Percentiles rank a stretch among this genome's conserved stretches.
phyloP scores from a whole-genome alignment of 2,888 invertebrate species.

The Chrysotoxum bicinctum region DNA sequence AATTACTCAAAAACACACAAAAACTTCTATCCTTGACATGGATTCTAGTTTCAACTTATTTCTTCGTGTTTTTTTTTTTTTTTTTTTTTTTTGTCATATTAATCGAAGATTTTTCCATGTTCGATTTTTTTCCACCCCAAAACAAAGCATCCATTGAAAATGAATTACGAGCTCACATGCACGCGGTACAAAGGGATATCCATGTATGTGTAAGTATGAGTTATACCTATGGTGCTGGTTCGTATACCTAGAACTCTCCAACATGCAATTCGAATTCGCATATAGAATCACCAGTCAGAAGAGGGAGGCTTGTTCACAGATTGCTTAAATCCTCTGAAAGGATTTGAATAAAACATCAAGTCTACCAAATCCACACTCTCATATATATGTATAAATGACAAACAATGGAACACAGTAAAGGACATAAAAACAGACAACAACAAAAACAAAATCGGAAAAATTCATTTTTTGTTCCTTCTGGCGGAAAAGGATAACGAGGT shows the following conservation, averaged over 20 bases:
- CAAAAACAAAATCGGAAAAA: slow-evolving; percentile 23
- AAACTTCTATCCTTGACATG: slow-evolving; percentile 54
- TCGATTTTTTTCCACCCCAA: not conserved
- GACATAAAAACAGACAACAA: slow-evolving; percentile 20
- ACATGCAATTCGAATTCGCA: slow-evolving; percentile 1
- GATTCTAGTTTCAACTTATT: slow-evolving; percentile 2
- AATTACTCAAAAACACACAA: slow-evolving; percentile 29
- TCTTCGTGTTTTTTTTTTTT: no score
- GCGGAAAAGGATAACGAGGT: slow-evolving; percentile 34
- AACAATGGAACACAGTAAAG: slow-evolving; percentile 9
- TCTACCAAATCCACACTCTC: slow-evolving; percentile 25
- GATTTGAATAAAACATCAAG: slow-evolving; percentile 62
- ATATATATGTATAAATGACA: not conserved
- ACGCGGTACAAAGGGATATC: not conserved
- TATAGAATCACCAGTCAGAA: slow-evolving; percentile 2
- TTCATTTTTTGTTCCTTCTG: slow-evolving; percentile 2
- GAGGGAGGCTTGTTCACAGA: slow-evolving; percentile 26
- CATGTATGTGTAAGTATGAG: not conserved
- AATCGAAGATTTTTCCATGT: slow-evolving; percentile 14
- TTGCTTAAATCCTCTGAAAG: slow-evolving; percentile 30
- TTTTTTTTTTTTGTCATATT: not conserved
- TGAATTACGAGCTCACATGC: slow-evolving; percentile 41
- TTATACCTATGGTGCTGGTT: not conserved
- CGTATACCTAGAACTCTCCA: not conserved
- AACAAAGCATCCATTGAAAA: slow-evolving; percentile 36